Evolutionary conservation across 2,888 invertebrate species (phyloP).

Genomic region (Trissoscelio sp.): DNA sequence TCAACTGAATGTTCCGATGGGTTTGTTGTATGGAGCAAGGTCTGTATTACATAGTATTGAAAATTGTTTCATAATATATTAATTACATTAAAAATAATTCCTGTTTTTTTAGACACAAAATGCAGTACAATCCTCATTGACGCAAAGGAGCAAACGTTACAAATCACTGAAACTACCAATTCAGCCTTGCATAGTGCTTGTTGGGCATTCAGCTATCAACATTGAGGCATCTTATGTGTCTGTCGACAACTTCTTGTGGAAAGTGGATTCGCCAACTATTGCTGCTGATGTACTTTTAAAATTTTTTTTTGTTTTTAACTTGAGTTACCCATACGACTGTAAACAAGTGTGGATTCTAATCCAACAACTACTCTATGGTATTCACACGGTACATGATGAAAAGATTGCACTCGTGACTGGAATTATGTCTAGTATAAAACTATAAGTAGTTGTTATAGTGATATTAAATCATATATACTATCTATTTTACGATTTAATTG

Average conservation of each 20-base stretch:
- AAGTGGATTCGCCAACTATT: slow-evolving; percentile 1
- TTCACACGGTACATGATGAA: slow-evolving; percentile 6
- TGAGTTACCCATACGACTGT: slow-evolving; percentile 35
- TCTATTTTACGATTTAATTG: no score
- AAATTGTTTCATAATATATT: no score
- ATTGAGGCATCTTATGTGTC: slow-evolving; percentile 5
- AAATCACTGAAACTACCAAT: not conserved
- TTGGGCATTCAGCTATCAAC: not conserved
- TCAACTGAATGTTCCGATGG: slow-evolving; percentile 11
- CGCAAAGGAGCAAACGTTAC: not conserved
- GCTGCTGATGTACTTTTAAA: not conserved
- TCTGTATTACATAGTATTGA: no score
- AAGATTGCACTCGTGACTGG: slow-evolving; percentile 18
- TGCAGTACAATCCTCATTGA: not conserved
- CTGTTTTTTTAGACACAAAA: slow-evolving; percentile 6
- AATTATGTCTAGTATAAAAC: slow-evolving; percentile 9
- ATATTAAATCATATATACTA: not conserved
- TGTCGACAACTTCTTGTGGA: slow-evolving; percentile 8
- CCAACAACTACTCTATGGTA: slow-evolving; percentile 20
- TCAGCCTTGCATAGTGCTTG: slow-evolving; percentile 17
- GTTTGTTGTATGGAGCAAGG: slow-evolving; percentile 49
- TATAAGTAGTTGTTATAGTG: not conserved
- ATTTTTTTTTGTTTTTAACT: slow-evolving; percentile 22
- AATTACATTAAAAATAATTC: no score
- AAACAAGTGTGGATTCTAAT: slow-evolving; percentile 33